Conservation (phyloP, 2,113 vertebrate species). For the Orycteropus afer region DNA sequence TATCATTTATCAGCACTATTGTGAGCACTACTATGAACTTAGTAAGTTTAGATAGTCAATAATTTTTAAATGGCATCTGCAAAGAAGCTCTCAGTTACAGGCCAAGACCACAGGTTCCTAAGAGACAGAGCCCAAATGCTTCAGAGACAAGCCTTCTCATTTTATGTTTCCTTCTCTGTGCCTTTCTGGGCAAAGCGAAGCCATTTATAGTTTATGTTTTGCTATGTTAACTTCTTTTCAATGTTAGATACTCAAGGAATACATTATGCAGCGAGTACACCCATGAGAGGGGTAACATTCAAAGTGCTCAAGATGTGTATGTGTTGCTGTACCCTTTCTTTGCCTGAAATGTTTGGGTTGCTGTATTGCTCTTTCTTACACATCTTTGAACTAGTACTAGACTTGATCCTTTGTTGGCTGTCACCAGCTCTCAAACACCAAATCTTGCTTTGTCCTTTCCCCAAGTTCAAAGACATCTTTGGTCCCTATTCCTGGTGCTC, state of each 20-base stretch:
- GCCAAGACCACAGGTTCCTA: neutral
- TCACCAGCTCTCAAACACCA: neutral
- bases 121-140: neutral
- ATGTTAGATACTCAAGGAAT: neutral
- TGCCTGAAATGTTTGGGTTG: neutral
- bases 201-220: neutral
- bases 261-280: too few species aligned
- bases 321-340: accelerated
- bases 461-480: neutral
- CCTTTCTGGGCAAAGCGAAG: neutral
- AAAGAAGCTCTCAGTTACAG: neutral
- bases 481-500: neutral
- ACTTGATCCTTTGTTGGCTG: neutral
- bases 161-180: neutral
- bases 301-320: neutral
- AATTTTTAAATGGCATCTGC: neutral
- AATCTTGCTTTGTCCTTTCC: neutral
- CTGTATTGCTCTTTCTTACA: neutral
- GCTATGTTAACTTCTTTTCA: neutral
- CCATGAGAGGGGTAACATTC: neutral
- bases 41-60: neutral
- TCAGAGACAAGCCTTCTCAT: neutral
- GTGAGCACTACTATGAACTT: neutral
- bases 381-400: neutral
- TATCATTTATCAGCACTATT: neutral